These are phyloP conservation scores for Salvelinus sp. DNA, from an alignment of 2,113 vertebrate species.

Conservation along the genomic window DNA sequence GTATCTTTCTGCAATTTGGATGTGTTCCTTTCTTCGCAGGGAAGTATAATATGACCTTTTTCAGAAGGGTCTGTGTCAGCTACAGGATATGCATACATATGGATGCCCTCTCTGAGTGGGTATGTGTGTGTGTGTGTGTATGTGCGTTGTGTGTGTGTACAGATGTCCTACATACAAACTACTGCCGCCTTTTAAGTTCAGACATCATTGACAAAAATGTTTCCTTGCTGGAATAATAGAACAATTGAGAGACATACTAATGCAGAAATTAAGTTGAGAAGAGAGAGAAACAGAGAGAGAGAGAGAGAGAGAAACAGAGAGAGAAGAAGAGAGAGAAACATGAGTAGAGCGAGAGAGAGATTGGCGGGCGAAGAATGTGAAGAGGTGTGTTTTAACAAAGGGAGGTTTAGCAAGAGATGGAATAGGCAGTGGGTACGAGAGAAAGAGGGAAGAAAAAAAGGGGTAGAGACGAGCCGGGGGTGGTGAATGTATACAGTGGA, in stretches of 20 bases:
- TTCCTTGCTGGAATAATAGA: conserved; percentile 38
- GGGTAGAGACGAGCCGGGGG: no score
- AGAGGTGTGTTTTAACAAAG: no score
- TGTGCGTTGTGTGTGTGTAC: neutral
- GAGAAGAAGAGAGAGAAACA: no score
- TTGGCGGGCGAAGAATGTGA: no score
- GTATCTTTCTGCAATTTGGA: conserved; percentile 27
- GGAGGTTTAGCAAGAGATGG: no score
- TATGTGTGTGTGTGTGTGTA: neutral
- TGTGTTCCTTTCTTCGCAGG: neutral
- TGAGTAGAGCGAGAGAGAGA: neutral
- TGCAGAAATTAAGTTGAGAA: conserved; percentile 17
- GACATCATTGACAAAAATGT: conserved; percentile 37
- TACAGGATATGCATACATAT: conserved; percentile 40
- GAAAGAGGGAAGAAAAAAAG: no score
- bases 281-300: conserved; percentile 5
- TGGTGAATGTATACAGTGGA: no score
- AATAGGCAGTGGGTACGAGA: no score
- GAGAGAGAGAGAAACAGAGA: conserved; percentile 6
- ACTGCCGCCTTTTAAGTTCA: conserved; percentile 18
- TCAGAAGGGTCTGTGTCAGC: conserved; percentile 35
- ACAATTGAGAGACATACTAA: conserved; percentile 38
- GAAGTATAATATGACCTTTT: conserved; percentile 6
- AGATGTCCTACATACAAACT: neutral
- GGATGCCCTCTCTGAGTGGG: conserved; percentile 28